Conservation (phyloP, 2,113 vertebrate genomes). For the Piaya cayana region DNA sequence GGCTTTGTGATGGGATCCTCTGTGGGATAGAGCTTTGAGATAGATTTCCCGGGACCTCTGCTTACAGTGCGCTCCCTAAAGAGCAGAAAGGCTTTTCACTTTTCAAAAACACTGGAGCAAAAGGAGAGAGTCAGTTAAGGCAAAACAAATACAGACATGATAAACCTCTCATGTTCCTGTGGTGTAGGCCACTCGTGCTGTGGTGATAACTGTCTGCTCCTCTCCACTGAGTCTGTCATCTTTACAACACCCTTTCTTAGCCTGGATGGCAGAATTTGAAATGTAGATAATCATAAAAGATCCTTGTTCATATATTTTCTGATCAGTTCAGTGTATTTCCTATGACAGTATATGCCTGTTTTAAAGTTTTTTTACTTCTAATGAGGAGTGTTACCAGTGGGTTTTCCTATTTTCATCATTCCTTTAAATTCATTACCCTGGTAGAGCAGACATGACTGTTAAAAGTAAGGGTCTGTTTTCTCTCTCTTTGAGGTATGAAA, state of each 20-base stretch:
- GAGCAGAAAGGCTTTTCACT: background rate
- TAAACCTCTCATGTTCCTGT: background rate
- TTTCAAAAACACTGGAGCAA: background rate
- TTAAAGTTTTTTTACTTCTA: background rate
- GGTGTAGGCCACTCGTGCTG: background rate
- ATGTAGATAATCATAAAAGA: background rate
- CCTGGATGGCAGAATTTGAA: background rate
- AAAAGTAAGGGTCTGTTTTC: background rate
- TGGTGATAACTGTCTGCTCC: background rate
- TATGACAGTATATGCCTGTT: background rate
- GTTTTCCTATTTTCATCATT: background rate
- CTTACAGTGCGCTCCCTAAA: background rate
- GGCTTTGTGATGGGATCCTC: background rate
- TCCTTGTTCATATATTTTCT: background rate
- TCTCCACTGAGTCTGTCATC: background rate
- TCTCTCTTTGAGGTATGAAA: background rate
- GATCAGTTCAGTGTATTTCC: background rate
- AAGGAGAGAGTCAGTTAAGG: background rate
- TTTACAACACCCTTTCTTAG: background rate
- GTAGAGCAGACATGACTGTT: background rate
- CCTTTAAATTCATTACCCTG: background rate
- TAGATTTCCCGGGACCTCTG: background rate
- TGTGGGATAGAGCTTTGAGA: background rate
- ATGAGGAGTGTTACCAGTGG: background rate
- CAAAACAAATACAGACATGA: background rate